Base-by-base conservation (phyloP, 2,888 invertebrate genomes). In the Cryptophagus acutangulus region DNA sequence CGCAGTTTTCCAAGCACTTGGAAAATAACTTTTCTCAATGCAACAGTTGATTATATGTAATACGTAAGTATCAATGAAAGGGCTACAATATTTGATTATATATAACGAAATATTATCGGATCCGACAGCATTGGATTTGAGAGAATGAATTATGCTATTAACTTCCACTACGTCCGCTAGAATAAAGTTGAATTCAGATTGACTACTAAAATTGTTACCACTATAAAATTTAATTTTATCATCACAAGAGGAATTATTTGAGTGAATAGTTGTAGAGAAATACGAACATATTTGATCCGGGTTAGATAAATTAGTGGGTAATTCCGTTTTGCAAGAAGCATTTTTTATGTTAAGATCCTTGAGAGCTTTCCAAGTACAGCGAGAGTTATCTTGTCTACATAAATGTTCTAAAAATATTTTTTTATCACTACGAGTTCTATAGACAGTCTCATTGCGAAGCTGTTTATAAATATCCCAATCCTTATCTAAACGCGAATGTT, bases 1-100 rank as follows among this genome's bases (percentile, higher is more conserved):
- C 10, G 26, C 17, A 33, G 29, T 33, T 33, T 33, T 38, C 33
- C 33, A 33, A 15, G 29, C 17, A 12, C 24, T 24, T 1, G 38
- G 18, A 18, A 33, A 31, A 38, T 33, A 33, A 12, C 31, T 31
- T 29, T 38, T 33, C 12, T 38, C 31, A 14, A 20, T 30, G 12
- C 36, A 36, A 8, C 5, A 31, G 12, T 36, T 36, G 14, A 36
- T 24, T 6, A 37, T 33, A 33, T 37, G 29, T 2, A 17, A 16
- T 15, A 34, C 17, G 33, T 37, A 37, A 17, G 2, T 29, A 37
- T 37, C 38, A 14, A 37, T 33, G 10, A 37, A 36, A 12, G 38
- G 38, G 13, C 38, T 37, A 17, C 38, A 37, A 3, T 15, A 37
- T 12, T 33, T 37, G 2, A 33, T 15, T 26, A 36, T 36, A 30